phyloP scores from a whole-genome alignment of 2,113 vertebrate genomes.

The Cichladusa arquata region DNA sequence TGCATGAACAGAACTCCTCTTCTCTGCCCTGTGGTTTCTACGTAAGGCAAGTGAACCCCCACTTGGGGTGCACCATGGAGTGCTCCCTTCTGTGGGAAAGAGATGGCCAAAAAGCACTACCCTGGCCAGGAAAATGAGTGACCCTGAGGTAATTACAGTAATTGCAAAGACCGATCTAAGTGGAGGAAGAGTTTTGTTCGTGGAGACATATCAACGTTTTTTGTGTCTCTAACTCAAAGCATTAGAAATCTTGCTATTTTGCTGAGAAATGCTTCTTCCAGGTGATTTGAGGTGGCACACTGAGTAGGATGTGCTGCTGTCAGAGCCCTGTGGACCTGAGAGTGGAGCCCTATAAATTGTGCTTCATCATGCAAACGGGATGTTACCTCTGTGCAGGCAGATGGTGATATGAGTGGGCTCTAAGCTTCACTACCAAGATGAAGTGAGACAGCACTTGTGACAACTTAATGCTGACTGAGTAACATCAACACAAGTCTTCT shows the following conservation, averaged over 20 bases:
- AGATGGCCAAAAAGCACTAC: background rate
- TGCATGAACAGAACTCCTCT: background rate
- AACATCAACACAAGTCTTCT: conserved; percentile 36
- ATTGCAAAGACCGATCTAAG: background rate
- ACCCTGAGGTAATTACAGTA: background rate
- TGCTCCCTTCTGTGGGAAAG: background rate
- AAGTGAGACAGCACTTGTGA: conserved; percentile 26
- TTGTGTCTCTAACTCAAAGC: background rate
- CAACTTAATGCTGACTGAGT: conserved; percentile 53
- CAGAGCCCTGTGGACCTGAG: conserved; percentile 5
- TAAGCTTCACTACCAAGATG: background rate
- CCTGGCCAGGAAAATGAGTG: background rate
- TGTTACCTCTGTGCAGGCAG: conserved; percentile 49
- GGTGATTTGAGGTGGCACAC: background rate
- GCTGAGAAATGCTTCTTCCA: background rate
- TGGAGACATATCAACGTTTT: background rate
- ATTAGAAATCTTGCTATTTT: background rate
- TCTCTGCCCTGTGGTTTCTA: background rate
- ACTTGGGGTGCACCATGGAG: background rate
- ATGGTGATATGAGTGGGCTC: conserved; percentile 27
- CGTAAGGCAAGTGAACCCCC: background rate
- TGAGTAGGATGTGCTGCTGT: background rate
- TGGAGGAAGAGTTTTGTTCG: background rate
- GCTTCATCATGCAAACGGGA: conserved; percentile 41
- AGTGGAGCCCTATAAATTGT: conserved; percentile 6